Evolutionary conservation across 1,140 invertebrate species (phyloP), one percentile per base, ranked within the genome.

Genomic region (Drosophila aff.): DNA sequence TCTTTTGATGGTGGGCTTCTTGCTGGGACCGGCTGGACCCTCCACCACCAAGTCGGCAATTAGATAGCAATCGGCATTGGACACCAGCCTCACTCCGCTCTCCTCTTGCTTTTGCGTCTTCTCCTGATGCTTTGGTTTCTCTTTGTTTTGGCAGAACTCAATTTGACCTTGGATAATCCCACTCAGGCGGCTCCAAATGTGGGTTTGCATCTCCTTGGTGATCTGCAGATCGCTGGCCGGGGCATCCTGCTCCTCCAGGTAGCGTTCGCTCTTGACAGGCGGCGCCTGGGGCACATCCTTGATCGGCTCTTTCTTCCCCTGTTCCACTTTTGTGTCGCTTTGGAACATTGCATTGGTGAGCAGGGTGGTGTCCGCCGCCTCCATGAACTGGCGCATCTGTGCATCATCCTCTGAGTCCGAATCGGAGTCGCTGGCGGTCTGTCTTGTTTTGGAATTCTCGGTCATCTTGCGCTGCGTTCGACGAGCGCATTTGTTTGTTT

Each of bases 341-440:
- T 82, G 82, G 11, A 62, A 86, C 83, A 86, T 86, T 2, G 61
- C 67, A 57, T 86, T 86, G 7, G 67, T 82, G 13, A 86, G 67
- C 31, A 86, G 61, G 4, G 79, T 86, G 57, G 73, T 77, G 41
- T 86, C 83, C 21, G 83, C 71, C 1, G 83, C 83, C 61, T 82
- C 82, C 26, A 82, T 23, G 16, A 86, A 82, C 31, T 76, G 79
- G 0, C 60, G 71, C 67, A 86, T 61, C 33, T 82, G 71, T 15
- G 71, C 63, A 5, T 76, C 67, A 66, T 86, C 76, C 10, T 82
- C 76, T 3, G 69, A 76, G n/a, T 82, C 82, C 2, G 82, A 85
- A 9, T 86, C 82, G 4, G 75, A 69, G 16, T 86, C 79, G 18
- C 33, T 36, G 9, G 21, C n/a, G 5, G 33, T 6, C 13, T 1